Evolutionary conservation across 2,113 vertebrate species (phyloP).

Genomic region (Oxygymnocypris stewartii): DNA sequence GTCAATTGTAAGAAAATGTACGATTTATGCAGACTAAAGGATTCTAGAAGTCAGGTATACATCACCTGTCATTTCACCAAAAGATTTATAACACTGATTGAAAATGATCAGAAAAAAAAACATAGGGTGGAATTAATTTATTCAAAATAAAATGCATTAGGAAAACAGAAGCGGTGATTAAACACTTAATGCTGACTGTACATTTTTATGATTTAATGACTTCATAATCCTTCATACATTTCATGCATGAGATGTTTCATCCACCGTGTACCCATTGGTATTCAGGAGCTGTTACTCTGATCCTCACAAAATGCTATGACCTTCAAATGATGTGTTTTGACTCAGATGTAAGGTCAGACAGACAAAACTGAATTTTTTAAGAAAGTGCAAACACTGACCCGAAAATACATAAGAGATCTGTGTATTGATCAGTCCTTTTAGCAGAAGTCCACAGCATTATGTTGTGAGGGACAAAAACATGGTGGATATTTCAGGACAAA

Average conservation of each 20-base stretch:
- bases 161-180: background rate
- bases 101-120: background rate
- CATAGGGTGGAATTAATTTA: background rate
- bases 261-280: conserved; percentile 2
- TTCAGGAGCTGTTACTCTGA: conserved; percentile 12
- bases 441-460: background rate
- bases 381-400: background rate
- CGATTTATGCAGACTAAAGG: background rate
- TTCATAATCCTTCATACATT: background rate
- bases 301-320: conserved; percentile 21
- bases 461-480: background rate
- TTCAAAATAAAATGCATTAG: background rate
- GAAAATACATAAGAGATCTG: background rate
- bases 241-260: background rate
- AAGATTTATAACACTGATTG: background rate
- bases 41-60: background rate
- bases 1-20: background rate
- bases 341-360: conserved; percentile 20
- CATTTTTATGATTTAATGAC: background rate
- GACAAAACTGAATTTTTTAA: background rate
- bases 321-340: conserved; percentile 43
- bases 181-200: background rate
- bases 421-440: background rate
- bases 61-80: background rate
- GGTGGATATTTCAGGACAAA: background rate